Evolutionary conservation across 1,140 invertebrate species (phyloP).

Genomic region (Tetranychus cinnabarinus): DNA sequence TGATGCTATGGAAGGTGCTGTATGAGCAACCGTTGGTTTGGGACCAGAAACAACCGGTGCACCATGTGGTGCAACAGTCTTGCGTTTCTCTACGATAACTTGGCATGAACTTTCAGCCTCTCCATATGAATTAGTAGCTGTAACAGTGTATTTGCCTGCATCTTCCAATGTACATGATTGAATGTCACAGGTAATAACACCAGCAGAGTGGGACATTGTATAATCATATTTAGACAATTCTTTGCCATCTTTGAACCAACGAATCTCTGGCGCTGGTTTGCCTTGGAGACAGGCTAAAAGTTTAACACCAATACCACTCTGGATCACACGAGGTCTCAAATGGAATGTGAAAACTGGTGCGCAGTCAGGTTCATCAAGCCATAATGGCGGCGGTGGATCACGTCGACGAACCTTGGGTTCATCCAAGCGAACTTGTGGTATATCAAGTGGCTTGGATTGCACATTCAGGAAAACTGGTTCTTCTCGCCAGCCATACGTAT

Average conservation of each 20-base stretch:
- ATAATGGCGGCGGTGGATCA: slow-evolving; percentile 2
- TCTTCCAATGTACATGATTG: slow-evolving; percentile 75
- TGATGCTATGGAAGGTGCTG: not conserved
- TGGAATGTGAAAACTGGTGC: slow-evolving; percentile 90
- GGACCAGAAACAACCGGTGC: not conserved
- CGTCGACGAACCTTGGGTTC: slow-evolving; percentile 10
- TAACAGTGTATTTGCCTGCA: slow-evolving; percentile 82
- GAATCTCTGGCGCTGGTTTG: slow-evolving; percentile 65
- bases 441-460: slow-evolving; percentile 49
- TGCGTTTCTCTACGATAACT: slow-evolving; percentile 82
- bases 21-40: not conserved
- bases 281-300: slow-evolving; percentile 86
- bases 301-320: slow-evolving; percentile 47
- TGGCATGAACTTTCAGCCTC: slow-evolving; percentile 80
- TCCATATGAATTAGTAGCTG: slow-evolving; percentile 73
- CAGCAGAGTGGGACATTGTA: slow-evolving; percentile 62
- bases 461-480: slow-evolving; percentile 93
- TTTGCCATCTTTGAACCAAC: slow-evolving; percentile 74
- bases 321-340: slow-evolving; percentile 87
- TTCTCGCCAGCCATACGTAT: slow-evolving; percentile 86
- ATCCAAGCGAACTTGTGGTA: slow-evolving; percentile 24
- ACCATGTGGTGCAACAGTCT: not conserved
- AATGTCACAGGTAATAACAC: slow-evolving; percentile 89
- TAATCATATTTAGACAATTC: slow-evolving; percentile 77
- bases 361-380: slow-evolving; percentile 58